Conservation (phyloP, 2,888 invertebrate genomes). For the Andrena minutula region DNA sequence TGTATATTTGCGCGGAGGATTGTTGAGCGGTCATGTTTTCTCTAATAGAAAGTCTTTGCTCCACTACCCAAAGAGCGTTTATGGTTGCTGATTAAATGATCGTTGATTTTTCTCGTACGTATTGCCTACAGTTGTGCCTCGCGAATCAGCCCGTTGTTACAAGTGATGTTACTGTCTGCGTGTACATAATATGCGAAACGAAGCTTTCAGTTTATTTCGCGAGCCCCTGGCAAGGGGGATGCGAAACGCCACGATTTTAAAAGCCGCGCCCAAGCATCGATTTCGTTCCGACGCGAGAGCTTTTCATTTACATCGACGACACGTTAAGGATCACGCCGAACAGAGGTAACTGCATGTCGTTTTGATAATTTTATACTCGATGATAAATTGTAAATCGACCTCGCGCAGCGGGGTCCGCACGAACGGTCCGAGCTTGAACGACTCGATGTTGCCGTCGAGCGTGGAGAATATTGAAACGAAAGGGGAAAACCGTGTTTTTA, state of each 20-base stretch:
- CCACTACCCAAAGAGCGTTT: constrained; percentile 42
- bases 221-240: background rate
- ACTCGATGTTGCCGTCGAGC: background rate
- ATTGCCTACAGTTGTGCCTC: constrained; percentile 66
- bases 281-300: constrained; percentile 7
- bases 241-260: constrained; percentile 15
- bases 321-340: constrained; percentile 15
- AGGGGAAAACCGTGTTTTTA: constrained; percentile 8
- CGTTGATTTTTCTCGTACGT: constrained; percentile 60
- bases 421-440: background rate
- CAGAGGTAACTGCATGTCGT: constrained; percentile 41
- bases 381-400: background rate
- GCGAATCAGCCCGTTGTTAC: constrained; percentile 56
- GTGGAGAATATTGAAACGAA: background rate
- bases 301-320: constrained; percentile 21
- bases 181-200: constrained; percentile 26
- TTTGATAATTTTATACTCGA: constrained; percentile 58
- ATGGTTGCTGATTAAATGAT: constrained; percentile 49
- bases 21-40: constrained; percentile 70
- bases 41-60: constrained; percentile 63
- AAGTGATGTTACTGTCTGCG: constrained; percentile 36
- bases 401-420: background rate
- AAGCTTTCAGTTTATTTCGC: constrained; percentile 21
- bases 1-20: constrained; percentile 60
- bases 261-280: constrained; percentile 4